phyloP scores from a whole-genome alignment of 2,113 vertebrate species.

The Aviceda subcristata region DNA sequence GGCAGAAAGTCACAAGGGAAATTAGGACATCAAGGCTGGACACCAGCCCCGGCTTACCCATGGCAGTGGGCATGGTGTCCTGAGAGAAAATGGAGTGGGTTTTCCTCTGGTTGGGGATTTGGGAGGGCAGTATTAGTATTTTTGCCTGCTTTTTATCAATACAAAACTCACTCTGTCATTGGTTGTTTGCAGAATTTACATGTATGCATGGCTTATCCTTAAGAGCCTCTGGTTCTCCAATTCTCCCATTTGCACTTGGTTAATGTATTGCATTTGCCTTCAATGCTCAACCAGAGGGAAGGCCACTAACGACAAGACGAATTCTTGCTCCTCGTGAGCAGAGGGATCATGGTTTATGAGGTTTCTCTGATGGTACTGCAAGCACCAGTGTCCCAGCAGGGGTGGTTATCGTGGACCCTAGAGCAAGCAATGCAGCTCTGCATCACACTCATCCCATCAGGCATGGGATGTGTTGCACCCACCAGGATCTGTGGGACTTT shows the following conservation, averaged over 20 bases:
- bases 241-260: neutral
- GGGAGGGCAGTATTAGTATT: neutral
- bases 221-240: neutral
- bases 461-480: fast-evolving
- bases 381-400: neutral
- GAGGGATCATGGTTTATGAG: neutral
- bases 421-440: fast-evolving
- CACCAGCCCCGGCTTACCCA: neutral
- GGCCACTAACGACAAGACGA: neutral
- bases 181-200: neutral
- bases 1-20: neutral
- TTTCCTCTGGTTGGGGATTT: neutral
- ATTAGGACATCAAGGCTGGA: neutral
- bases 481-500: neutral
- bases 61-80: too few species aligned
- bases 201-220: neutral
- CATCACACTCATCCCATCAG: neutral
- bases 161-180: neutral
- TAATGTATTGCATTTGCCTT: neutral
- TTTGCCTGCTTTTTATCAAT: neutral
- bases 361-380: neutral
- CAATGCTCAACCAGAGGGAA: neutral
- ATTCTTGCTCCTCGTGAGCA: neutral
- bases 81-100: neutral
- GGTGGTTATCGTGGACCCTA: neutral